Conservation (phyloP, 2,888 invertebrate genomes). For the Diachrysia chrysitis region DNA sequence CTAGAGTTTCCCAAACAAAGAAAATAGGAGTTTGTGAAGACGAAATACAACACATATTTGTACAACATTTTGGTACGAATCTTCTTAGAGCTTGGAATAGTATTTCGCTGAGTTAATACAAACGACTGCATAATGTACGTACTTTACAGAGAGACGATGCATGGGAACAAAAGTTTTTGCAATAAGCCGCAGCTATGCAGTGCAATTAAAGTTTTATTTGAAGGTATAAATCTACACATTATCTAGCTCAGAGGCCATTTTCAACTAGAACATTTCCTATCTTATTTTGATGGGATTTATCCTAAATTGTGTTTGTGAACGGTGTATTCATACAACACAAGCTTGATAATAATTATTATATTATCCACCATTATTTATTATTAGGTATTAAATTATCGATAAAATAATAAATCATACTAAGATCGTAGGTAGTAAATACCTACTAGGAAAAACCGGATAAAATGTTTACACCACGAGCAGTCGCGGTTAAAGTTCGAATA, state of each 20-base stretch:
- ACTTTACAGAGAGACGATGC: slow-evolving; percentile 18
- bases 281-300: slow-evolving; percentile 6
- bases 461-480: background rate
- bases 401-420: too few relatives aligned
- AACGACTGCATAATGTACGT: slow-evolving; percentile 31
- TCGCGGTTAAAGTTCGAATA: background rate
- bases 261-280: slow-evolving; percentile 36
- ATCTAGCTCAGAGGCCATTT: slow-evolving; percentile 48
- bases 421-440: too few relatives aligned
- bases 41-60: background rate
- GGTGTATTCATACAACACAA: too few relatives aligned
- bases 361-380: too few relatives aligned
- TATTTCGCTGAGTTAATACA: slow-evolving; percentile 17
- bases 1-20: background rate
- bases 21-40: background rate
- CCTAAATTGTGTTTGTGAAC: background rate
- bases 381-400: too few relatives aligned
- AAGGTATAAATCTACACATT: slow-evolving; percentile 28
- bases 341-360: too few relatives aligned
- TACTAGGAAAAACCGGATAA: too few relatives aligned
- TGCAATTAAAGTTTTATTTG: slow-evolving; percentile 58
- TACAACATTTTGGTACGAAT: background rate
- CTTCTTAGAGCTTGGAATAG: slow-evolving; percentile 12
- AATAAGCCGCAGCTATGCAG: slow-evolving; percentile 39
- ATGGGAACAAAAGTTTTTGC: slow-evolving; percentile 35